A percentile compares a stretch with the other conserved stretches of the same genome.
These are phyloP conservation scores for Keiferia lycopersicella DNA, from an alignment of 2,888 invertebrate genomes.

Conservation along the genomic window DNA sequence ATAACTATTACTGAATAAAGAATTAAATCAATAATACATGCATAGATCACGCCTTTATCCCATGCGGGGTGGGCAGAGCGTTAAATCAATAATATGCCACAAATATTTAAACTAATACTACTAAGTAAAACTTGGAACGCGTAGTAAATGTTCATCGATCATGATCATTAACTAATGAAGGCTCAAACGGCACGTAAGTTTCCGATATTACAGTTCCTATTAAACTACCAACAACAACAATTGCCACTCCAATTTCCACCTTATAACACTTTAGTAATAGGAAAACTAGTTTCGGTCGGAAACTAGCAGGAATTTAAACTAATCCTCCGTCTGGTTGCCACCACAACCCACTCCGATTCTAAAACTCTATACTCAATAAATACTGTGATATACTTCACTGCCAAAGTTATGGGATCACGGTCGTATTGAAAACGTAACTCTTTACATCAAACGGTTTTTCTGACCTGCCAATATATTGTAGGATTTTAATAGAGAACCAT, in stretches of 20 bases:
- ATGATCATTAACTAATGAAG: conserved; percentile 1
- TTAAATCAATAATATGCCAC: no score
- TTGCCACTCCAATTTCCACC: conserved; percentile 8
- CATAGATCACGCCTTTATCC: no score
- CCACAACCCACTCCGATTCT: conserved; percentile 9
- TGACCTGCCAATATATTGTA: no score
- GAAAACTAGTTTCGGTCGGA: conserved; percentile 21
- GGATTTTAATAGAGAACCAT: no score
- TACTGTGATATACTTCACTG: conserved; percentile 2
- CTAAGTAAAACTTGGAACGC: background rate
- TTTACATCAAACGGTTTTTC: background rate
- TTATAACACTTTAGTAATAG: conserved; percentile 19
- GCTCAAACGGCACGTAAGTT: background rate
- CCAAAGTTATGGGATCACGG: background rate
- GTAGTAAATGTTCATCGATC: background rate
- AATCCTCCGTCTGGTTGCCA: conserved; percentile 15
- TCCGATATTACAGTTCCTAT: background rate
- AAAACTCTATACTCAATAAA: conserved; percentile 10
- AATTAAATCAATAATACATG: no score
- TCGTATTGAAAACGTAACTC: background rate
- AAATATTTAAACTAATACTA: no score
- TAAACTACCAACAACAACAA: background rate
- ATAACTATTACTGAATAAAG: no score
- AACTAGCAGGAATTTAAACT: conserved; percentile 19
- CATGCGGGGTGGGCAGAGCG: no score